Evolutionary conservation across 92 coral and sea anemone species (phyloP).

Genomic region (Zoanthus gigantus): DNA sequence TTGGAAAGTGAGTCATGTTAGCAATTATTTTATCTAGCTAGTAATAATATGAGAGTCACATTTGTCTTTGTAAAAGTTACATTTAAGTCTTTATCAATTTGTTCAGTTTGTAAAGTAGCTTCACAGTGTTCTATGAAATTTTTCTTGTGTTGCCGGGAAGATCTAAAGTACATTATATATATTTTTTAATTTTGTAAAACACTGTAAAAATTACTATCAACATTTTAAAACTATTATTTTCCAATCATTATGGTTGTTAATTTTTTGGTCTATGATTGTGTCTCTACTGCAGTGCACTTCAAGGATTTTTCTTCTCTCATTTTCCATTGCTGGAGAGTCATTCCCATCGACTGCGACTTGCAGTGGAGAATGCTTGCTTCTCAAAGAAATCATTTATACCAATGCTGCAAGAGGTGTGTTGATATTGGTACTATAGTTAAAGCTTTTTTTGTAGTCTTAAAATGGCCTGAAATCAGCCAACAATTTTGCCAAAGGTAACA

Average conservation of each 20-base stretch:
- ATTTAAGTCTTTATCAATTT: background rate
- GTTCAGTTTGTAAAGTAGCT: background rate
- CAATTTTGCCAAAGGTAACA: too few species aligned
- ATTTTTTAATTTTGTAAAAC: too few species aligned
- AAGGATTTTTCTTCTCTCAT: slow-evolving; percentile 94
- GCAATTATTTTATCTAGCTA: background rate
- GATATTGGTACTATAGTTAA: background rate
- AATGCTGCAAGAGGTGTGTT: slow-evolving; percentile 80
- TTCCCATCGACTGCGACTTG: slow-evolving; percentile 76
- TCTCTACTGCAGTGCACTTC: slow-evolving; percentile 78
- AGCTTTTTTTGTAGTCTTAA: too few species aligned
- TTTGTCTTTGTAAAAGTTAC: too few species aligned
- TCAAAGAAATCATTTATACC: slow-evolving; percentile 77
- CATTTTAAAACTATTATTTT: too few species aligned
- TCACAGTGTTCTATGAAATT: too few species aligned
- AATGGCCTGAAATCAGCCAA: too few species aligned
- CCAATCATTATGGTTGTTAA: too few species aligned
- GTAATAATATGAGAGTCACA: too few species aligned
- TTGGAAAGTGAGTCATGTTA: slow-evolving; percentile 70
- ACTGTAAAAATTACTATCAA: too few species aligned
- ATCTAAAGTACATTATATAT: too few species aligned
- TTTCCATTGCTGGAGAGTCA: slow-evolving; percentile 94
- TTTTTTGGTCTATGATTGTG: background rate
- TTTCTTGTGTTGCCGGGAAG: too few species aligned
- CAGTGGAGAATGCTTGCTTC: slow-evolving; percentile 89